Evolutionary conservation across 2,888 invertebrate species (phyloP).

Genomic region (Mactromeris polynyma): DNA sequence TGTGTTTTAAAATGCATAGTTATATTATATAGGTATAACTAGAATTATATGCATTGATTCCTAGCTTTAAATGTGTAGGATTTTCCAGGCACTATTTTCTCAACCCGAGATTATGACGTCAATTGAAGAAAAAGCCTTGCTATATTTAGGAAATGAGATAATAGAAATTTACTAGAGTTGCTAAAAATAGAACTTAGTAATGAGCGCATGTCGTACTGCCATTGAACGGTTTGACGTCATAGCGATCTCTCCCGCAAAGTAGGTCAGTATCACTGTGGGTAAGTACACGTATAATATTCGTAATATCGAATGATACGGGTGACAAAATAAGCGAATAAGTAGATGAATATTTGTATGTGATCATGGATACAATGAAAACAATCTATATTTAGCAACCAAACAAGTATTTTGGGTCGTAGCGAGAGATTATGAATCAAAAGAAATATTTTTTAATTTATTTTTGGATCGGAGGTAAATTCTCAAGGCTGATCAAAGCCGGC

Average conservation of each 20-base stretch:
- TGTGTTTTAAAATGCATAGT: not conserved
- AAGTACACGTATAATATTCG: not conserved
- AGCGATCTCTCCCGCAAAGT: conserved; percentile 35
- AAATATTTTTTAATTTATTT: too few species aligned
- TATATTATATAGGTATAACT: conserved; percentile 15
- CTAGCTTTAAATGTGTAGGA: not conserved
- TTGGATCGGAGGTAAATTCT: too few species aligned
- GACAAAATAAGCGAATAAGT: not conserved
- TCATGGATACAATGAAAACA: not conserved
- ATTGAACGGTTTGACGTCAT: conserved; percentile 59
- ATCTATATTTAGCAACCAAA: not conserved
- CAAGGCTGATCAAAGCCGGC: too few species aligned
- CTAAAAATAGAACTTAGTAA: conserved; percentile 64
- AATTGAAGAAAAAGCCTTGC: conserved; percentile 37
- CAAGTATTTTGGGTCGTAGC: not conserved
- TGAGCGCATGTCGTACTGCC: conserved; percentile 35
- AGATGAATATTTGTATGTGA: not conserved
- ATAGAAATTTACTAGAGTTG: conserved; percentile 46
- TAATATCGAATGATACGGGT: not conserved
- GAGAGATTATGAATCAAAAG: not conserved
- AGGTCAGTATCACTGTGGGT: conserved; percentile 23
- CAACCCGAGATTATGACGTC: conserved; percentile 47
- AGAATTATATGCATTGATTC: not conserved
- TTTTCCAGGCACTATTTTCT: conserved; percentile 66
- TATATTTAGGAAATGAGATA: conserved; percentile 69